Evolutionary conservation across 2,888 invertebrate genomes (phyloP), one percentile per base, ranked within the genome.

Genomic region (Lottia gigantea): DNA sequence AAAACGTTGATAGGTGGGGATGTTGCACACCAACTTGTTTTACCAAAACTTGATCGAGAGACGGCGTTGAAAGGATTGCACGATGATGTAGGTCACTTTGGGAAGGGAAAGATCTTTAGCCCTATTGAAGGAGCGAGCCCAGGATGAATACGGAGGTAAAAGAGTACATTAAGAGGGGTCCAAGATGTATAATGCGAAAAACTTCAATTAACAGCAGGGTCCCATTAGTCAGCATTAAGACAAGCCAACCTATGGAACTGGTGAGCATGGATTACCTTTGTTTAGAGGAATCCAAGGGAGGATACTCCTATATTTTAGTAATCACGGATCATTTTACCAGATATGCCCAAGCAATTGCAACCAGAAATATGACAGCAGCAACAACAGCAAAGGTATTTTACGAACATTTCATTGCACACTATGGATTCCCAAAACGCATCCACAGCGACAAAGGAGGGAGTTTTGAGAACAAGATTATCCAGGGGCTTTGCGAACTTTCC

Each of bases 241-340:
- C 74, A 0, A 68, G 67, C 14, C 63, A 66, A 63, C 75, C 75
- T 23, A 73, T 75, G 62, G 74, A 77, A 46, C 65, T 77, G 64
- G 64, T 77, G 1, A 74, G 74, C 4, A 74, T 77, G 23, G 75
- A 75, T 40, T 77, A 72, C 66, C 55, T 77, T 0, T 75, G 74
- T 68, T 63, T 75, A 14, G 71, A 72, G 40, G 19, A 65, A 63
- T 71, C 69, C 15, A 62, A 68, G 46, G 71, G 69, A n/a, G 62
- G 68, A 16, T 66, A 65, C 46, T 46, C 61, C 63, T 19, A 68
- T 49, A 40, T 73, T 6, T 49, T 71, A 45, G 66, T 67, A 31
- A 68, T 73, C 2, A 71, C 66, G 1, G 72, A 73, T 64, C 73
- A 74, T 68, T 74, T 67, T 25, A 72, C 68, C 0, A 63, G 66